Percentiles rank a stretch among this genome's conserved stretches.
These are phyloP conservation scores for Conger conger DNA, from an alignment of 2,113 vertebrate genomes.

Conservation along the genomic window DNA sequence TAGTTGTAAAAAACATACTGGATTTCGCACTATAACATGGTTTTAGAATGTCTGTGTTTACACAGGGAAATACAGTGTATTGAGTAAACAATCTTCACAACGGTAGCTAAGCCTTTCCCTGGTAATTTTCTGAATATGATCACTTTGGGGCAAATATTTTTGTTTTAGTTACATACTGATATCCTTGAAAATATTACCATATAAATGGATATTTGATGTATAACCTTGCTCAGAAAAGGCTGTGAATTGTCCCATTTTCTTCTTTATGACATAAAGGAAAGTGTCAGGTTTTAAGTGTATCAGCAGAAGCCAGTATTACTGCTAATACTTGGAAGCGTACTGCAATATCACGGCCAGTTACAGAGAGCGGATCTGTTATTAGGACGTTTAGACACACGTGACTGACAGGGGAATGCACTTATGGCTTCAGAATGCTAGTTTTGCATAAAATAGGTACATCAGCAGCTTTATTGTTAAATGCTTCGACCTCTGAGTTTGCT, in stretches of 20 bases:
- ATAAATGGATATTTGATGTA: slow-evolving; percentile 7
- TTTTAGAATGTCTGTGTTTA: background rate
- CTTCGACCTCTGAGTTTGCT: background rate
- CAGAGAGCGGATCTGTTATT: background rate
- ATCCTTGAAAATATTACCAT: slow-evolving; percentile 4
- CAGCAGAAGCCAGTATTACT: background rate
- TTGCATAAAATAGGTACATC: background rate
- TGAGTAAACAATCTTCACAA: background rate
- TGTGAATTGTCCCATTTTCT: background rate
- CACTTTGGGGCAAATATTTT: slow-evolving; percentile 1
- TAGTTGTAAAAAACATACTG: background rate
- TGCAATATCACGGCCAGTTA: background rate
- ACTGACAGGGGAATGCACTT: background rate
- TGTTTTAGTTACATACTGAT: background rate
- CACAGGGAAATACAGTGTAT: background rate
- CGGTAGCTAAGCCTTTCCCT: background rate
- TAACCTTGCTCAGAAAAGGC: background rate
- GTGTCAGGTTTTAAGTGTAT: background rate
- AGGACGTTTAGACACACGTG: background rate
- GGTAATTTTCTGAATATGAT: background rate
- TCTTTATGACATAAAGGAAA: background rate
- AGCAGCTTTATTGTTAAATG: background rate
- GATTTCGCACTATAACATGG: background rate
- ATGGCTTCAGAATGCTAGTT: background rate
- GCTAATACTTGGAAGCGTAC: background rate